Base-by-base conservation (phyloP, 92 coral and sea anemone genomes). In the Zoanthus sansibaricus region DNA sequence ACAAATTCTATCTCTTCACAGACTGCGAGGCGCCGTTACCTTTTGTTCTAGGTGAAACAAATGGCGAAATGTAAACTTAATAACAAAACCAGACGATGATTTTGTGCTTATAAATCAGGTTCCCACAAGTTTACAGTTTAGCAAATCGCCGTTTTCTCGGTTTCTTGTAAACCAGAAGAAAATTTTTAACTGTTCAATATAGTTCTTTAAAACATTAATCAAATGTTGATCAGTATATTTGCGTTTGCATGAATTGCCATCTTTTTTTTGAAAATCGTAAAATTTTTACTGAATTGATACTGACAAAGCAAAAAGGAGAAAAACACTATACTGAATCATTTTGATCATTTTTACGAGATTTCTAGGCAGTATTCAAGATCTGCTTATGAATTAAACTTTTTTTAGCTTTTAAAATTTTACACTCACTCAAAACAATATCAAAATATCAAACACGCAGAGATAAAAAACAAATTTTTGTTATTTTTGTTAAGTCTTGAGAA, bases 21-120 rank as follows among this genome's bases (percentile, higher is more conserved):
- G 85, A 80, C 85, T 46, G 74, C 61, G 85, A 13, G 85, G 85
- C 75, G 75, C 75, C 85, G 14, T 13, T 44, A 16, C 14, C 74
- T 18, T 66, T 80, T 80, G 85, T 80, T 48, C n/a, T 7, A 59
- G 44, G 11, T 80, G 46, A 47, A 64, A 12, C 44, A 61, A 61
- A 32, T 42, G 55, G 72, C 30, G 8, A 66, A 37, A 62, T 62
- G 45, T 64, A 46, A 30, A 33, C 3, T 1, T 31, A 14, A 4
- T 45, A 31, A 44, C 9, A n/a, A 80, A 52, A 31, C 61, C 46
- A 46, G 45, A 9, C 3, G 31, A 42, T n/a, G 30, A 16, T 17
- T 7, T 78, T 32, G 9, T 21, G 18, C 16, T 9, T 30, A 9
- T 56, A 0, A 16, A 33, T 3, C 0, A 8, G 2, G 31, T 45